Percentiles rank a stretch among this genome's conserved stretches.
phyloP scores from a whole-genome alignment of 2,797 vertebrate genomes.

The Oreochromis mossambicus region DNA sequence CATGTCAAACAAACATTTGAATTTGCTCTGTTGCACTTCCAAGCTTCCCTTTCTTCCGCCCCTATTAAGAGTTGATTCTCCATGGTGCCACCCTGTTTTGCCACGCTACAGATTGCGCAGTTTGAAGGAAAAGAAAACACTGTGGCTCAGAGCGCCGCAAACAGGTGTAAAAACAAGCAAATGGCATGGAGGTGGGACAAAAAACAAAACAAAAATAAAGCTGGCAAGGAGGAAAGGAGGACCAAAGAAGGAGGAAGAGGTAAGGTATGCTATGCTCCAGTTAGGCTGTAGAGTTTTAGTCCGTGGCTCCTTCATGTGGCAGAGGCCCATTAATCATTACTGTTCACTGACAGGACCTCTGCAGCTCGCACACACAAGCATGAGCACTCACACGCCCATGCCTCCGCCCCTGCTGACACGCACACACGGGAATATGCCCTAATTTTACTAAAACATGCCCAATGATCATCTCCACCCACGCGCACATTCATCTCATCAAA shows the following conservation, averaged over 20 bases:
- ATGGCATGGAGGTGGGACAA: background rate
- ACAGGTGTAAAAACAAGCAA: constrained; percentile 73
- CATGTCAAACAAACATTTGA: constrained; percentile 28
- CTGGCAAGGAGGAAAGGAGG: background rate
- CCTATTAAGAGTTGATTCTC: constrained; percentile 56
- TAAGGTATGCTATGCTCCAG: constrained; percentile 32
- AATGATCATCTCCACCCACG: constrained; percentile 22
- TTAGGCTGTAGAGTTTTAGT: constrained; percentile 45
- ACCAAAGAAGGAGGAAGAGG: constrained; percentile 25
- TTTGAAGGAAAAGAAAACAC: constrained; percentile 10
- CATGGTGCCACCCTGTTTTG: constrained; percentile 60
- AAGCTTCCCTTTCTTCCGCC: constrained; percentile 46
- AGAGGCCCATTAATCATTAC: constrained; percentile 71
- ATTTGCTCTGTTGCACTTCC: constrained; percentile 35
- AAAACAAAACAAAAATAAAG: background rate
- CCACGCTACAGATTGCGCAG: constrained; percentile 46
- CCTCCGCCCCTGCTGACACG: constrained; percentile 22
- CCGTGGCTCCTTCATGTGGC: constrained; percentile 49
- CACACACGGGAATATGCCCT: constrained; percentile 29
- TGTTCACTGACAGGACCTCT: constrained; percentile 54
- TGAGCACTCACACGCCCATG: constrained; percentile 17
- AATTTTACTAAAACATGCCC: constrained; percentile 48
- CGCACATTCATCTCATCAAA: constrained; percentile 12
- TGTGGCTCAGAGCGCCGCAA: constrained; percentile 23
- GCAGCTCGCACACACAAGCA: constrained; percentile 7